A percentile compares a stretch with the other conserved stretches of the same genome.
Conservation (phyloP, 2,113 vertebrate species). For the Sisor rabdophorus region DNA sequence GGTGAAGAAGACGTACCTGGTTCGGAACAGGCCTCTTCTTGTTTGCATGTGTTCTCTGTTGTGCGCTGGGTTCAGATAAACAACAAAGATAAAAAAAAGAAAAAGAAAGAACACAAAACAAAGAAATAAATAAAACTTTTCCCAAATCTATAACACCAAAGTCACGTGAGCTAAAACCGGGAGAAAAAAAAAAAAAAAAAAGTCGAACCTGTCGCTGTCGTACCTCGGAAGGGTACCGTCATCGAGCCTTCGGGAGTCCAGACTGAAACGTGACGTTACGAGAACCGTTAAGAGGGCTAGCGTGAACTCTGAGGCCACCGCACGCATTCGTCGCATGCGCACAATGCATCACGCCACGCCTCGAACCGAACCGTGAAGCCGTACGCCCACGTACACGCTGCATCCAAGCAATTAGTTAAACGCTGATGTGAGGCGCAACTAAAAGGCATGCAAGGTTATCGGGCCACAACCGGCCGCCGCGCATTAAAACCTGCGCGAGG, state of each 20-base stretch:
- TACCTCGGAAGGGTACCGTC: conserved; percentile 71
- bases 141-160: not conserved
- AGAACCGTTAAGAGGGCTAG: conserved; percentile 63
- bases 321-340: conserved; percentile 14
- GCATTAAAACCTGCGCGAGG: not conserved
- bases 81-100: not conserved
- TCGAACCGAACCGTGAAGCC: conserved; percentile 15
- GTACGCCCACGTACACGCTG: conserved; percentile 44
- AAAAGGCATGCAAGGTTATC: not conserved
- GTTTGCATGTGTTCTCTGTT: conserved; percentile 85
- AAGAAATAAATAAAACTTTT: not conserved
- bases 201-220: conserved; percentile 72
- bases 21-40: conserved; percentile 93
- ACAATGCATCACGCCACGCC: not conserved
- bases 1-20: conserved; percentile 74
- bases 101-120: not conserved
- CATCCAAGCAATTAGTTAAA: conserved; percentile 24
- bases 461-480: not conserved
- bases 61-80: conserved; percentile 71
- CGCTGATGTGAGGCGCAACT: not conserved
- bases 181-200: conserved; percentile 16
- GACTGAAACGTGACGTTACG: conserved; percentile 75
- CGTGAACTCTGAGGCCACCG: conserved; percentile 4
- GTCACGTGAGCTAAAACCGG: not conserved
- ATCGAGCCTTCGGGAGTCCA: conserved; percentile 75